Conservation (phyloP, 2,113 vertebrate species). For the Phalacrocorax brasilianus region DNA sequence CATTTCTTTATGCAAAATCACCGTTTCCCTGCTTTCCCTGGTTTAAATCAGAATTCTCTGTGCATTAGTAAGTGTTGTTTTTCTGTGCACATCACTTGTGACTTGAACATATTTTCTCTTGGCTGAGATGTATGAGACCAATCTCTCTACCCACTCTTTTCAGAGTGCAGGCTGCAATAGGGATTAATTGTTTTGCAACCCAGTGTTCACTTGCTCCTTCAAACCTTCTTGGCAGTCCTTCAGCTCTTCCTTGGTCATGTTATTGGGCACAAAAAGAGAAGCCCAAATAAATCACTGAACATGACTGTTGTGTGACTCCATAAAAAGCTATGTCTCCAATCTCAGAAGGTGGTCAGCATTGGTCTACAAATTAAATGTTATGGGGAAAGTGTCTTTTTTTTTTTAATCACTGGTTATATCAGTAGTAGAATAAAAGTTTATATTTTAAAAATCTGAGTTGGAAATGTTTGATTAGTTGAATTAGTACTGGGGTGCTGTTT, state of each 20-base stretch:
- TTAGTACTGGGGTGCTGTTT: not conserved
- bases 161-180: not conserved
- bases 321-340: not conserved
- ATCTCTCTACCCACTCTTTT: not conserved
- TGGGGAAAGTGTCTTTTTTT: not conserved
- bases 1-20: not conserved
- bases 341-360: not conserved
- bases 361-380: not conserved
- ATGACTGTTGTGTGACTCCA: not conserved
- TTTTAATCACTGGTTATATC: not conserved
- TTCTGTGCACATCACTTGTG: not conserved
- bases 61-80: not conserved
- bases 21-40: not conserved
- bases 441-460: not conserved
- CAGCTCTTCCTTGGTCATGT: not conserved
- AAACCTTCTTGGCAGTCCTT: not conserved
- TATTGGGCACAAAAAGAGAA: not conserved
- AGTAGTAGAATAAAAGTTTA: not conserved
- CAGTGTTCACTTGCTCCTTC: not conserved
- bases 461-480: not conserved
- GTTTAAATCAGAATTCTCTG: not conserved
- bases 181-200: not conserved
- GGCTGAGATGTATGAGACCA: not conserved
- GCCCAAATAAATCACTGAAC: not conserved
- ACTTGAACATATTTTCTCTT: not conserved